Evolutionary conservation across 2,797 vertebrate species (phyloP).

Genomic region (Oreortyx pictus): DNA sequence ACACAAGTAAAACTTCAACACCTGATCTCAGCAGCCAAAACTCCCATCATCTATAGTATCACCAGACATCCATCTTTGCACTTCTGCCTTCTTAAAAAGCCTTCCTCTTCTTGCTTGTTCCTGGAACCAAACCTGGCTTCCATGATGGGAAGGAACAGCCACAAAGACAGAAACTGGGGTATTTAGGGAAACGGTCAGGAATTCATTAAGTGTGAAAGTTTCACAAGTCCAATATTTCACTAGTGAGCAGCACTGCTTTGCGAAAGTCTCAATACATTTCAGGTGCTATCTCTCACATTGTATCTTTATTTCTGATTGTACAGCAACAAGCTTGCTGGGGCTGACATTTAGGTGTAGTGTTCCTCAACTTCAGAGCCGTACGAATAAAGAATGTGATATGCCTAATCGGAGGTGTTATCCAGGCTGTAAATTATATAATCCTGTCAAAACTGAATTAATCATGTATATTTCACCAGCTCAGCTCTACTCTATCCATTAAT

Average conservation of each 20-base stretch:
- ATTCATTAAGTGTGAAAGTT: neutral
- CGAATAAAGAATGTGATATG: conserved; percentile 52
- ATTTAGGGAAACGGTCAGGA: neutral
- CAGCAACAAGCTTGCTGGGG: neutral
- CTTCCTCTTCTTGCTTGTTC: neutral
- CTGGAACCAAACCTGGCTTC: neutral
- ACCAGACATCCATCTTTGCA: neutral
- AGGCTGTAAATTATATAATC: conserved; percentile 54
- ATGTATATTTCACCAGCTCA: conserved; percentile 36
- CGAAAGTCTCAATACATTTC: neutral
- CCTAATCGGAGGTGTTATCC: conserved; percentile 57
- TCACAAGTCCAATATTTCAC: neutral
- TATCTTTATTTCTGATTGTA: neutral
- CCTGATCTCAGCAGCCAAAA: neutral
- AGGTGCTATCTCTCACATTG: neutral
- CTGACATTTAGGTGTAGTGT: neutral
- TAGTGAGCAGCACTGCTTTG: neutral
- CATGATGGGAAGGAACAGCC: neutral
- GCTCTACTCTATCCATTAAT: conserved; percentile 45
- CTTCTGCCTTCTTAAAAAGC: neutral
- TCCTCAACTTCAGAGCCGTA: neutral
- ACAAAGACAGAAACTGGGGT: neutral
- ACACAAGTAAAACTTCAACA: neutral
- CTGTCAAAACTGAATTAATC: conserved; percentile 57
- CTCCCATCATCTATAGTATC: neutral